Evolutionary conservation across 2,888 invertebrate genomes (phyloP).

Genomic region (Byasa hedistus): DNA sequence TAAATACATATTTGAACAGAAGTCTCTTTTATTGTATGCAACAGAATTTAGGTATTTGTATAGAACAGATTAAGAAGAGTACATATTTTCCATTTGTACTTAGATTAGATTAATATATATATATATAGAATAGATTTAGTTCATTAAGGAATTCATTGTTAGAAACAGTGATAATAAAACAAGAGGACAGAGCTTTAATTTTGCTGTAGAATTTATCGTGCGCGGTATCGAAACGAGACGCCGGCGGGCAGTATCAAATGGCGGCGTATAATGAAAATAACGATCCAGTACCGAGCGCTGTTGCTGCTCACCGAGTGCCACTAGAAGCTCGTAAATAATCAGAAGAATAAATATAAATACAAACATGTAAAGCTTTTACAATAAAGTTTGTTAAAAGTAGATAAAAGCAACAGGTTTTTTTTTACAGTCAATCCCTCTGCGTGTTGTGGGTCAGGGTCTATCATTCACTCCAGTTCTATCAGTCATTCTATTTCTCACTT

Average conservation of each 20-base stretch:
- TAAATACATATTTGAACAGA: too few species aligned
- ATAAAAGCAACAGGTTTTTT: too few species aligned
- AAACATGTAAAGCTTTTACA: not conserved
- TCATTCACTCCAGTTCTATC: too few species aligned
- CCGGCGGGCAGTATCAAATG: not conserved
- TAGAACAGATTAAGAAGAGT: not conserved
- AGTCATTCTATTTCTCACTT: too few species aligned
- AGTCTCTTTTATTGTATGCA: too few species aligned
- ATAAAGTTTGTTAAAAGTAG: not conserved
- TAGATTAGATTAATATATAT: not conserved
- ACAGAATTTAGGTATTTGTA: too few species aligned
- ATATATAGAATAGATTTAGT: not conserved
- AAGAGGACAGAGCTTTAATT: not conserved
- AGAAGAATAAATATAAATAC: not conserved
- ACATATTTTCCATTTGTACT: not conserved
- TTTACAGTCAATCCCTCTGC: too few species aligned
- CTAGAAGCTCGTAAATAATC: not conserved
- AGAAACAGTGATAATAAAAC: not conserved
- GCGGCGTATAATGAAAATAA: constrained; percentile 6
- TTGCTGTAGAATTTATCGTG: not conserved
- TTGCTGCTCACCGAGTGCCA: not conserved
- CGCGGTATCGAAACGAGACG: constrained; percentile 5
- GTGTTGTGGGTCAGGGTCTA: too few species aligned
- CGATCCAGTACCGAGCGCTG: not conserved
- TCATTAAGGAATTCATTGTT: not conserved